Evolutionary conservation across 2,888 invertebrate genomes (phyloP), one percentile per base, ranked within the genome.

Genomic region (Parthenolecanium corni): DNA sequence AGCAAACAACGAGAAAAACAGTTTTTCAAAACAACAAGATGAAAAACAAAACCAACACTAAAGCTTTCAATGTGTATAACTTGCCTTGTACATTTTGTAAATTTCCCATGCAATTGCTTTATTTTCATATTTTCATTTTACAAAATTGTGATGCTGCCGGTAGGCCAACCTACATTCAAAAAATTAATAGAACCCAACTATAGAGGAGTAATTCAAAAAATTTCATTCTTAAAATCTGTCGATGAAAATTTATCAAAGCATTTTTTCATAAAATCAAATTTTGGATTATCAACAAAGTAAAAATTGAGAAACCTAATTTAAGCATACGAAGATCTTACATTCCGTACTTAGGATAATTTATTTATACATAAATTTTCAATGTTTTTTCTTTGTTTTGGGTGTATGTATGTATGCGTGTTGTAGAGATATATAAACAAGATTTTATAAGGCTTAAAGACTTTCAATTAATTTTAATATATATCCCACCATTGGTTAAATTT

Each of bases 1-100:
- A 16, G 20, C 42, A 42, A 46, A 20, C 25, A 46, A 18, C 44
- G 57, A 23, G n/a, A 23, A 14, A 20, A 42, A n/a, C 31, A 57
- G 21, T 16, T 57, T 47, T 25, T 42, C 9, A 25, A 25, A 14
- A 31, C 31, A 18, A 46, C 24, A 16, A 24, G 25, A 24, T 18
- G 14, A 53, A 38, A 53, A 25, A 24, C 5, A 52, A 31, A n/a
- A 18, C n/a, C 11, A 54, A 54, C 11, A 53, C n/a, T n/a, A n/a
- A 52, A 18, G n/a, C 25, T 9, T 31, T 14, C 1, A 21, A 49
- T 24, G 24, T n/a, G 20, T 31, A 31, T 52, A 49, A 47, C 58
- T 58, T 58, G 58, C 58, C 58, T 58, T 58, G 58, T 58, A 58
- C 11, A 58, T 58, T 58, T 25, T 58, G 58, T 58, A 58, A 9